Base-by-base conservation (phyloP, 2,797 vertebrate genomes). In the Diglossa cyanea region DNA sequence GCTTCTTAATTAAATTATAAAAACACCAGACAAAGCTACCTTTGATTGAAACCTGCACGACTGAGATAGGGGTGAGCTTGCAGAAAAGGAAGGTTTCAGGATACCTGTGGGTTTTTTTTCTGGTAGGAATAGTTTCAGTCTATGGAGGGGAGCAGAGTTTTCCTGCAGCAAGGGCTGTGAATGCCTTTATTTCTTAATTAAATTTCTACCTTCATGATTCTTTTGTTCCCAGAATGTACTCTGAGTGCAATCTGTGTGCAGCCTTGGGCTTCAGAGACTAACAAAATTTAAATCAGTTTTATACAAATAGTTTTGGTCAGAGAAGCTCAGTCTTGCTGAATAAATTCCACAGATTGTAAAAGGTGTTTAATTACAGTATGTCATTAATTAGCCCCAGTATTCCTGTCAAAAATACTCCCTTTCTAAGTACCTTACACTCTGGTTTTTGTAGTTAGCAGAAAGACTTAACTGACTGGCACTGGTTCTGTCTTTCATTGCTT, bases 361-460 rank as follows among this genome's bases (percentile, higher is more conserved):
- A 95, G 67, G 85, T 81, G 80, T 94, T 96, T 91, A 93, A 92
- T 96, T 96, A 85, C 76, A 70, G 61, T 10, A 57, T 77, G 81
- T 72, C 74, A 55, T 71, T 93, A 78, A 94, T 93, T 95, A 92
- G 61, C 39, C 48, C 61, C 37, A 79, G 28, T 55, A 86, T 86
- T 93, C 42, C 91, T 88, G 75, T 78, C 86, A 78, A 81, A 91
- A 95, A 78, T 47, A 24, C 26, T 89, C 50, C 48, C 47, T 95
- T 82, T 85, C 61, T 35, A 93, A 88, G 71, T 42, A 45, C 66
- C 25, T 66, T 55, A 28, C 65, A 60, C 74, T 80, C 63, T 78
- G 17, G 1, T 44, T 95, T 94, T 74, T 77, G 24, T 57, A 86
- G 28, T 75, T 57, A 75, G 48, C 35, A 91, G 76, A 31, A 90